These are phyloP conservation scores for Phrynocephalus forsythii DNA, from an alignment of 2,797 vertebrate genomes.

Conservation along the genomic window DNA sequence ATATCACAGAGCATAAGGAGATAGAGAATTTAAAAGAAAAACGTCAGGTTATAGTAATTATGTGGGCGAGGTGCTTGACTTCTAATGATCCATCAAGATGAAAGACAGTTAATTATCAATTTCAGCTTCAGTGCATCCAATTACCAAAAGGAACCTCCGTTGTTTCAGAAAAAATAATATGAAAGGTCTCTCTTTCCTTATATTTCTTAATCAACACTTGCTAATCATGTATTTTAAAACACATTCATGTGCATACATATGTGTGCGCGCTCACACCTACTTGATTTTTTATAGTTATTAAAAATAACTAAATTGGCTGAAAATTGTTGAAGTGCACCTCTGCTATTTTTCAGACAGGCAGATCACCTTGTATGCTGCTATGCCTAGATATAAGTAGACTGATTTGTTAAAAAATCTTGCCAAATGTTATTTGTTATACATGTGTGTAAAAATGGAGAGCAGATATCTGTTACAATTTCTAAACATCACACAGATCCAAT, in stretches of 20 bases:
- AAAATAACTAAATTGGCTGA: neutral
- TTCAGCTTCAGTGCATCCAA: constrained; percentile 86
- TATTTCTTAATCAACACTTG: constrained; percentile 37
- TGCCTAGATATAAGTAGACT: neutral
- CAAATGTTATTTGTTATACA: neutral
- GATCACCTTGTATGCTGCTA: neutral
- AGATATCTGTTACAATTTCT: neutral
- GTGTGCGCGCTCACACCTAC: neutral
- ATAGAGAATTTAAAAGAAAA: constrained; percentile 70
- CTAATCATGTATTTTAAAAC: constrained; percentile 34
- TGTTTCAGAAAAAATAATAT: constrained; percentile 56
- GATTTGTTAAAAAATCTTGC: neutral
- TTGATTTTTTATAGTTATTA: constrained; percentile 20
- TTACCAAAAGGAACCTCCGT: constrained; percentile 80
- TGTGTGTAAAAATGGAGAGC: neutral
- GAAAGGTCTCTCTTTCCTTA: neutral
- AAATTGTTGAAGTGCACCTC: neutral
- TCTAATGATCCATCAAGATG: constrained; percentile 87
- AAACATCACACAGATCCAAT: neutral
- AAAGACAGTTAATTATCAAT: constrained; percentile 89
- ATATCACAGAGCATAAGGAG: constrained; percentile 60
- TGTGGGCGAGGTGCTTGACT: constrained; percentile 80
- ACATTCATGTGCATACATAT: constrained; percentile 6
- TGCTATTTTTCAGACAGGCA: neutral
- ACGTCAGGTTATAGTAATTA: constrained; percentile 75